phyloP scores from a whole-genome alignment of 2,888 invertebrate genomes.

The Oxytorus armatus region DNA sequence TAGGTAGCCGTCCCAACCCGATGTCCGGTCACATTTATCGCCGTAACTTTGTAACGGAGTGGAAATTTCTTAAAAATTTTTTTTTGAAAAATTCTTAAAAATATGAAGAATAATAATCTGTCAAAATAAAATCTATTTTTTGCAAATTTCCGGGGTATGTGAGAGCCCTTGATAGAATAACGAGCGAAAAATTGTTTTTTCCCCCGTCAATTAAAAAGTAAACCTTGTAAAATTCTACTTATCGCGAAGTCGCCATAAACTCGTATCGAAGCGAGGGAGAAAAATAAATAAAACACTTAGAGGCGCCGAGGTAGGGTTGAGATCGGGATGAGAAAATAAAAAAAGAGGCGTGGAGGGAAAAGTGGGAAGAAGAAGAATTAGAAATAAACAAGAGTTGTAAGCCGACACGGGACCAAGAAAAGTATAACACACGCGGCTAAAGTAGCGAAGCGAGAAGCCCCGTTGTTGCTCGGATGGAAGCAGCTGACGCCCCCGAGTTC shows the following conservation, averaged over 20 bases:
- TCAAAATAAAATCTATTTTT: too few species aligned
- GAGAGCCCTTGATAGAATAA: too few species aligned
- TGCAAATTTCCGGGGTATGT: too few species aligned
- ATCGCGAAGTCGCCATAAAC: background rate
- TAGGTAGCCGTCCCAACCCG: too few species aligned
- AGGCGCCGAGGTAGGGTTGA: slow-evolving; percentile 67
- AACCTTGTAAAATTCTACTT: slow-evolving; percentile 7
- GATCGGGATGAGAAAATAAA: slow-evolving; percentile 58
- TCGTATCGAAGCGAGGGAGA: slow-evolving; percentile 15
- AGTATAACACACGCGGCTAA: slow-evolving; percentile 48
- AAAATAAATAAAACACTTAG: slow-evolving; percentile 32
- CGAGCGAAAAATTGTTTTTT: background rate
- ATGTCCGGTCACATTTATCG: too few species aligned
- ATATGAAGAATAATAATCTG: too few species aligned
- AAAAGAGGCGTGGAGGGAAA: slow-evolving; percentile 50
- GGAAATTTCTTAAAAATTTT: too few species aligned
- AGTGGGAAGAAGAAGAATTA: slow-evolving; percentile 61
- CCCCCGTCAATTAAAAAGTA: slow-evolving; percentile 9
- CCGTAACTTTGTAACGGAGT: too few species aligned
- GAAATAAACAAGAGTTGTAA: slow-evolving; percentile 68
- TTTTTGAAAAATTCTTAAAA: too few species aligned
- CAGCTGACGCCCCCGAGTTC: slow-evolving; percentile 83
- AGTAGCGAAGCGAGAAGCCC: slow-evolving; percentile 71
- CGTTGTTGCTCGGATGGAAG: slow-evolving; percentile 71
- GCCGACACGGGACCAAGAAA: slow-evolving; percentile 60